Conservation (phyloP, 2,797 vertebrate species). For the Artibeus lituratus region DNA sequence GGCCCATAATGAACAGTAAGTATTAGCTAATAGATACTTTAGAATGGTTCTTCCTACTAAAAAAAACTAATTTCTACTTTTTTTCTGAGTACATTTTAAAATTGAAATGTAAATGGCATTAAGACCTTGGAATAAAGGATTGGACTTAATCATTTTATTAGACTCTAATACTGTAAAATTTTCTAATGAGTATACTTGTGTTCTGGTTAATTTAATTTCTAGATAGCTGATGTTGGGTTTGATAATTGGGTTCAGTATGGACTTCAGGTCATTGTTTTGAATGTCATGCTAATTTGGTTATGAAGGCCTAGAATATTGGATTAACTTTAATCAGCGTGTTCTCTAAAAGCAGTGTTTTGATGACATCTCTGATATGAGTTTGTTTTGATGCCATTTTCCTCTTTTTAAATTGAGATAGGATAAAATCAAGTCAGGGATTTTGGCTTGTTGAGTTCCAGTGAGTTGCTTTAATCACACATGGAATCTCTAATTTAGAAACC, state of each 20-base stretch:
- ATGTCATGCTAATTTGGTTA: background rate
- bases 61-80: background rate
- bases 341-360: slow-evolving; percentile 15
- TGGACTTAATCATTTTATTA: background rate
- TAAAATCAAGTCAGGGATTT: slow-evolving; percentile 12
- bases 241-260: background rate
- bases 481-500: slow-evolving; percentile 32
- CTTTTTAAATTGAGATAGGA: background rate
- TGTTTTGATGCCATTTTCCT: slow-evolving; percentile 33
- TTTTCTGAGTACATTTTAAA: background rate
- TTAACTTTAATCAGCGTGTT: background rate
- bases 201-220: slow-evolving; percentile 22
- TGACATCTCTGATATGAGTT: background rate
- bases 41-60: background rate
- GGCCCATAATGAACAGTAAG: background rate
- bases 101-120: background rate
- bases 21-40: background rate
- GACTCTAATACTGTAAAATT: background rate
- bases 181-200: background rate
- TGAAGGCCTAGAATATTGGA: background rate
- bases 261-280: background rate
- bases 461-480: slow-evolving; percentile 16
- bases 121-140: background rate
- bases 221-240: background rate
- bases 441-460: background rate